Evolutionary conservation across 2,113 vertebrate genomes (phyloP).

Genomic region (Rhea americana): DNA sequence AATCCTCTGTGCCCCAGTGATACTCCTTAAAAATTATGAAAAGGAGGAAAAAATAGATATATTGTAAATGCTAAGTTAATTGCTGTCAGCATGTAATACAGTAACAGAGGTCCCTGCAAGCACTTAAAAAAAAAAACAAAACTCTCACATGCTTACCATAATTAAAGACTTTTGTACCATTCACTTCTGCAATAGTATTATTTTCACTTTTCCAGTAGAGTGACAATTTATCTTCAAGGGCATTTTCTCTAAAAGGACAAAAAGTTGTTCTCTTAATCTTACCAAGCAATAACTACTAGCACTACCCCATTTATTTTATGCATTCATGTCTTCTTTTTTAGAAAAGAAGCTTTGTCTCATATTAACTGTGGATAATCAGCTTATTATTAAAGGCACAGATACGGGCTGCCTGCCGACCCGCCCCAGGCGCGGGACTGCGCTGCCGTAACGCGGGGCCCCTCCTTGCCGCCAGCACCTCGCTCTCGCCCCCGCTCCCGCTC

Average conservation of each 20-base stretch:
- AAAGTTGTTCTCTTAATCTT: accelerated
- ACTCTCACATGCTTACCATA: constrained; percentile 80
- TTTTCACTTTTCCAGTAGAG: constrained; percentile 85
- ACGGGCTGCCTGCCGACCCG: no score
- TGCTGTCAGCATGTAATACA: accelerated
- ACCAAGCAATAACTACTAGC: accelerated
- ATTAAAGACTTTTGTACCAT: constrained; percentile 85
- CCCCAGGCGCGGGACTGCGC: no score
- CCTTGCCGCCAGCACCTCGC: accelerated
- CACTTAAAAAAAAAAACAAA: background rate
- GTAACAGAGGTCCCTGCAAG: accelerated
- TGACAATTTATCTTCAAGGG: constrained; percentile 65
- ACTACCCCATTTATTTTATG: background rate
- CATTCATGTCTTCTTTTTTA: background rate
- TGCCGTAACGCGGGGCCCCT: accelerated
- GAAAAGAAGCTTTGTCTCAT: background rate
- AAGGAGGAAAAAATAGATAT: no score
- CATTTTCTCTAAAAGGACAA: constrained; percentile 71
- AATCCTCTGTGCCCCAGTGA: accelerated
- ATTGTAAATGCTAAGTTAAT: background rate
- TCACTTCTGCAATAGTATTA: constrained; percentile 82
- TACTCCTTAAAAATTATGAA: no score
- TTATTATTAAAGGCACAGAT: background rate
- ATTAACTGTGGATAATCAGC: background rate
- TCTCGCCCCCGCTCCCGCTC: accelerated